These are phyloP conservation scores for Takifugu rubripes DNA, from an alignment of 2,797 vertebrate genomes.

Conservation along the genomic window DNA sequence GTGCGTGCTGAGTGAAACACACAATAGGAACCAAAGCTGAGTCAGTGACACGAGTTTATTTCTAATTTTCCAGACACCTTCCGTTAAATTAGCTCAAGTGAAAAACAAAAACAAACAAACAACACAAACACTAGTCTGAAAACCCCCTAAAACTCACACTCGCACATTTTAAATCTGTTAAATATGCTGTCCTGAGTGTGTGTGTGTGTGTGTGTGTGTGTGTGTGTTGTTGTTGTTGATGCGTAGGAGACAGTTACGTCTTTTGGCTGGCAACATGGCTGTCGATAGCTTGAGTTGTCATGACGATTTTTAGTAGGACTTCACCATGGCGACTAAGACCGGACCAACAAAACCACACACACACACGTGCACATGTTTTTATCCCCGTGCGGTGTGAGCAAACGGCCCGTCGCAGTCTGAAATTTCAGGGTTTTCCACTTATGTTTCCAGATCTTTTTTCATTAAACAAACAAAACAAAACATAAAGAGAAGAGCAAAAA, in stretches of 20 bases:
- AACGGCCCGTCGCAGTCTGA: slow-evolving; percentile 32
- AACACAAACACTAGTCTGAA: slow-evolving; percentile 20
- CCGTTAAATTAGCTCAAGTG: slow-evolving; percentile 6
- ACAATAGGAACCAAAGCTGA: neutral
- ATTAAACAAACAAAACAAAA: no score
- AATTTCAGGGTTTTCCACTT: slow-evolving; percentile 1
- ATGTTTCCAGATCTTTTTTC: no score
- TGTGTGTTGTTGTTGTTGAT: slow-evolving; percentile 58
- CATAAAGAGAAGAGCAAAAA: no score
- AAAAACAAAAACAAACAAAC: slow-evolving; percentile 12
- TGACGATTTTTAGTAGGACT: slow-evolving; percentile 78
- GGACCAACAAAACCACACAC: slow-evolving; percentile 29
- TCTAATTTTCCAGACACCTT: slow-evolving; percentile 18
- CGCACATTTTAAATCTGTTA: slow-evolving; percentile 37
- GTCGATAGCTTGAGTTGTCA: slow-evolving; percentile 78
- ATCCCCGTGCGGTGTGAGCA: slow-evolving; percentile 22
- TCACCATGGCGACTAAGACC: slow-evolving; percentile 78
- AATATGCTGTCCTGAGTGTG: slow-evolving; percentile 43
- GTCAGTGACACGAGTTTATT: neutral
- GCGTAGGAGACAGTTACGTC: slow-evolving; percentile 79
- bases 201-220: slow-evolving; percentile 44
- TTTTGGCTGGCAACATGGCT: slow-evolving; percentile 77
- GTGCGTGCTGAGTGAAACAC: neutral
- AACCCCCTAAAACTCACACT: slow-evolving; percentile 35
- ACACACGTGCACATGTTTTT: slow-evolving; percentile 29